phyloP scores from a whole-genome alignment of 2,888 invertebrate genomes.

The Cerastis rubricosa region DNA sequence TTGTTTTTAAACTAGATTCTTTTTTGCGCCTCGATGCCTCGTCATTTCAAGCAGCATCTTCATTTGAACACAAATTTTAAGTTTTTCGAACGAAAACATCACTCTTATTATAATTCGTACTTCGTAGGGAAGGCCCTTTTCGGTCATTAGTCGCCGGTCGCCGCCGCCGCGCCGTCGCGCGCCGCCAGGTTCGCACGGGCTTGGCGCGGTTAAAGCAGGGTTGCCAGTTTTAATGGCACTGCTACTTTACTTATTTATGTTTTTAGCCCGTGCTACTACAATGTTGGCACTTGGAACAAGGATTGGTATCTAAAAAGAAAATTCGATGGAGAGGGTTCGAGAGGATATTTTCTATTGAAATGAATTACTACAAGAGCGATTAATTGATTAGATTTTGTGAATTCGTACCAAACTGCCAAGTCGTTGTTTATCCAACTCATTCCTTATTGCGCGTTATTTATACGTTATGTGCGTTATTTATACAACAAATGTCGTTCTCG shows the following conservation, averaged over 20 bases:
- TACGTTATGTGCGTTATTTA: not conserved
- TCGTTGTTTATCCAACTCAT: not conserved
- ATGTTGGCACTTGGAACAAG: not conserved
- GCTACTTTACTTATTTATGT: constrained; percentile 29
- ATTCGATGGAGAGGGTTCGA: not conserved
- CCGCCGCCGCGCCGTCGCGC: constrained; percentile 44
- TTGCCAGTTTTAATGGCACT: constrained; percentile 39
- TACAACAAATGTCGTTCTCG: not conserved
- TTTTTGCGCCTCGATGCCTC: not conserved
- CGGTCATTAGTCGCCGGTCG: constrained; percentile 69
- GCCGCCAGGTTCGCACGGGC: constrained; percentile 61
- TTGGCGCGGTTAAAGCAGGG: constrained; percentile 53
- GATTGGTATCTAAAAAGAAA: not conserved
- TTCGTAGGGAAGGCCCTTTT: constrained; percentile 68
- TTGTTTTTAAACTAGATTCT: not conserved
- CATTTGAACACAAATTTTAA: constrained; percentile 65
- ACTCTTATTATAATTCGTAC: constrained; percentile 70
- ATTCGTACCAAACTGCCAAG: constrained; percentile 28
- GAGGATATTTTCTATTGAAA: not conserved
- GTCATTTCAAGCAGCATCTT: constrained; percentile 13
- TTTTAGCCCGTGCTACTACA: constrained; percentile 4
- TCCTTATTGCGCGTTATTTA: constrained; percentile 5
- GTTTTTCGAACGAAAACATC: constrained; percentile 60
- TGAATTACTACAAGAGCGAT: not conserved
- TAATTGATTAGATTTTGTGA: not conserved